Percentiles rank a stretch among this genome's conserved stretches.
phyloP scores from a whole-genome alignment of 2,888 invertebrate species.

The Sialis lutaria region DNA sequence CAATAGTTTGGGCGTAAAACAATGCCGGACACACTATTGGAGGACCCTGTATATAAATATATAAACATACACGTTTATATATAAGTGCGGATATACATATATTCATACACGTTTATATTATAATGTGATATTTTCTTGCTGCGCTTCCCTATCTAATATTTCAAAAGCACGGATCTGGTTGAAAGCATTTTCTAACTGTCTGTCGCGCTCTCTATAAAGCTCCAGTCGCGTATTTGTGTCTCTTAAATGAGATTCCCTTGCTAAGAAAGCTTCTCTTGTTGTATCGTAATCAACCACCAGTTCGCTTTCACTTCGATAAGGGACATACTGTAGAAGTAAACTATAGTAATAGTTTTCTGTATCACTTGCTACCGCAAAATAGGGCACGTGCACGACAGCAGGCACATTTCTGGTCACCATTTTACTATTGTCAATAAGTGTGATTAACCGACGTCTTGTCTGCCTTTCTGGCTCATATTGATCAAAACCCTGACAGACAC shows the following conservation, averaged over 20 bases:
- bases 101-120: no score
- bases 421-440: no score
- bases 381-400: constrained; percentile 9
- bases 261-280: constrained; percentile 13
- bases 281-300: constrained; percentile 11
- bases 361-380: constrained; percentile 15
- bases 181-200: constrained; percentile 14
- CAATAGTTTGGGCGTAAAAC: no score
- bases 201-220: constrained; percentile 10
- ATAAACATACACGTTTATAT: no score
- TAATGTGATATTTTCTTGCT: constrained; percentile 9
- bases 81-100: no score
- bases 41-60: no score
- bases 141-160: constrained; percentile 11
- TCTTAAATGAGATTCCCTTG: constrained; percentile 9
- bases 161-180: constrained; percentile 13
- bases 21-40: no score
- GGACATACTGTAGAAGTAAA: constrained; percentile 15
- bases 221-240: constrained; percentile 9
- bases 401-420: constrained; percentile 9
- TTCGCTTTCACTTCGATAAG: constrained; percentile 13
- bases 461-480: no score
- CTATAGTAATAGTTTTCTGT: constrained; percentile 16
- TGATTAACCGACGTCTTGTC: no score
- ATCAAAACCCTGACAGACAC: no score